Evolutionary conservation across 1,140 invertebrate genomes (phyloP).

Genomic region (Linepithema humile): DNA sequence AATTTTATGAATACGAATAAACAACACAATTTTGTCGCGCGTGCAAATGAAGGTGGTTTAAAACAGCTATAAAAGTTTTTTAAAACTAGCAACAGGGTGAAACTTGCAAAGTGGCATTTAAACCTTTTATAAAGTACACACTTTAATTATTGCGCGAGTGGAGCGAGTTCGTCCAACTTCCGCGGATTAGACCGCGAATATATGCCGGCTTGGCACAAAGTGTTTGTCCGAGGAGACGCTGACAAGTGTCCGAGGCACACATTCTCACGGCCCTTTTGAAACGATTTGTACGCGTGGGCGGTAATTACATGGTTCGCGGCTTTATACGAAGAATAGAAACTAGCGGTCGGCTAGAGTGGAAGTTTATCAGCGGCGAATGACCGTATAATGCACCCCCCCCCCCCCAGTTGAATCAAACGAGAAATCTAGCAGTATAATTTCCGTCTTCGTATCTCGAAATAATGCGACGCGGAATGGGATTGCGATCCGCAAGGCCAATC

Average conservation of each 20-base stretch:
- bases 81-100: background rate
- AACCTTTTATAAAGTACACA: background rate
- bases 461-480: slow-evolving; percentile 24
- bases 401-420: background rate
- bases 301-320: slow-evolving; percentile 46
- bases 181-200: background rate
- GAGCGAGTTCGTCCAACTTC: background rate
- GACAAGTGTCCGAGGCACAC: slow-evolving; percentile 41
- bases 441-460: background rate
- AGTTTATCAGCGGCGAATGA: slow-evolving; percentile 50
- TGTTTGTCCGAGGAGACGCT: slow-evolving; percentile 41
- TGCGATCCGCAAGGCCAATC: background rate
- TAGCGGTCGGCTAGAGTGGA: background rate
- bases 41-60: background rate
- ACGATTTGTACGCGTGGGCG: slow-evolving; percentile 37
- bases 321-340: slow-evolving; percentile 26
- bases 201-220: background rate
- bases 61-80: background rate
- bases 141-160: slow-evolving; percentile 3
- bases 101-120: background rate
- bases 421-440: slow-evolving; percentile 4
- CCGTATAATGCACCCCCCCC: slow-evolving; percentile 32
- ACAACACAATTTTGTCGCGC: background rate
- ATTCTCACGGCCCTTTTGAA: slow-evolving; percentile 23
- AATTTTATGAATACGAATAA: background rate